A percentile compares a stretch with the other conserved stretches of the same genome.
Conservation (phyloP, 2,113 vertebrate species). For the Mus pahari region DNA sequence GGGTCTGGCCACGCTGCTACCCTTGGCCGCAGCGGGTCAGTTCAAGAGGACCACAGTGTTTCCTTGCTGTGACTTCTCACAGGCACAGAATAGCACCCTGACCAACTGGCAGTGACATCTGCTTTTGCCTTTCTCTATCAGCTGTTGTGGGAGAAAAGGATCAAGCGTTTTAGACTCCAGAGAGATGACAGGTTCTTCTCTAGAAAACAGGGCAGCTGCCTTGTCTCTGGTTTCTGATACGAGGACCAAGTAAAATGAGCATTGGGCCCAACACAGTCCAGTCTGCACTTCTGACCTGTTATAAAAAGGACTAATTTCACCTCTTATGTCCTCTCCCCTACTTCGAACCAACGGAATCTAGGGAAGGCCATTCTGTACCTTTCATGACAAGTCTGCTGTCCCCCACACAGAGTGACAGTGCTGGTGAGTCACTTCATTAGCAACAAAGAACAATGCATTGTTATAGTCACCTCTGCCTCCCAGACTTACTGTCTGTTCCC, state of each 20-base stretch:
- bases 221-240: background rate
- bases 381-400: background rate
- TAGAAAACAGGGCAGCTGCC: background rate
- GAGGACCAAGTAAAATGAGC: background rate
- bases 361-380: background rate
- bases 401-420: background rate
- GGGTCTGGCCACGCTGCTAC: background rate
- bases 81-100: background rate
- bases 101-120: background rate
- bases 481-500: constrained; percentile 95
- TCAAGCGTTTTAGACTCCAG: background rate
- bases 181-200: constrained; percentile 5
- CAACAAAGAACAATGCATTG: background rate
- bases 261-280: background rate
- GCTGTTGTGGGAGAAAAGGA: constrained; percentile 13
- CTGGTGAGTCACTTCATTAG: background rate
- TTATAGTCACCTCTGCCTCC: background rate
- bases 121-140: background rate
- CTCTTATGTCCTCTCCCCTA: too few relatives aligned
- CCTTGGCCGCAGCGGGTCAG: too few relatives aligned
- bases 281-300: background rate
- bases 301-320: background rate
- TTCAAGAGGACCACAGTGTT: background rate
- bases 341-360: background rate
- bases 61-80: background rate